Conservation (phyloP, 2,113 vertebrate species). For the Clarias macrocephalus region DNA sequence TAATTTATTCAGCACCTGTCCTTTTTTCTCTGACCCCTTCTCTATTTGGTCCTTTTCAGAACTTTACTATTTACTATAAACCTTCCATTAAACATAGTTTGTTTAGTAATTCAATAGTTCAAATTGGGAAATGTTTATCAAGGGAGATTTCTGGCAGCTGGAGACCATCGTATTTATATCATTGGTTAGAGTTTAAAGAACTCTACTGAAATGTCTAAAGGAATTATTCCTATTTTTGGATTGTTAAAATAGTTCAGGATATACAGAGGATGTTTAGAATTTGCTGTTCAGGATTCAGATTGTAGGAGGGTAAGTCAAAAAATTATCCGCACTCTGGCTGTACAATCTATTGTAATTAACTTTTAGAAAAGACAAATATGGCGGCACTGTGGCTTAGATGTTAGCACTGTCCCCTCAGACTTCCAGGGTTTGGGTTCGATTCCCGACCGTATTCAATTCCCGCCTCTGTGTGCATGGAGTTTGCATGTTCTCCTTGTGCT, state of each 20-base stretch:
- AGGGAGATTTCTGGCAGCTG: background rate
- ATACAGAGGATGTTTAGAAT: background rate
- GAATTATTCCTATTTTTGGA: background rate
- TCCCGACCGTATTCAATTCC: no score
- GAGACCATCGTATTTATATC: background rate
- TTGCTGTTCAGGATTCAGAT: background rate
- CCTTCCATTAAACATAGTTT: background rate
- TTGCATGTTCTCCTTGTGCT: no score
- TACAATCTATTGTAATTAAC: no score
- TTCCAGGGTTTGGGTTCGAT: no score
- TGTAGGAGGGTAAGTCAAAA: background rate
- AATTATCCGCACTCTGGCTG: no score
- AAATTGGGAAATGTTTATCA: slow-evolving; percentile 18
- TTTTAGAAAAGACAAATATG: no score
- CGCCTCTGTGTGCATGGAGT: no score
- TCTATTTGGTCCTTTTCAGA: slow-evolving; percentile 1
- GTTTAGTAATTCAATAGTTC: slow-evolving; percentile 9
- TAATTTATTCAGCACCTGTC: background rate
- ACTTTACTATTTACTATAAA: background rate
- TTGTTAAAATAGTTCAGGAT: background rate
- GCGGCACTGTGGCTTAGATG: no score
- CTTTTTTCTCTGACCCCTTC: background rate
- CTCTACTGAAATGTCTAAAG: background rate
- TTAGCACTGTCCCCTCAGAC: no score
- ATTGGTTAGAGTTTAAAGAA: background rate